Conservation (phyloP, 53 echinoderm and acorn worm species). For the Mesocentrotus franciscanus region DNA sequence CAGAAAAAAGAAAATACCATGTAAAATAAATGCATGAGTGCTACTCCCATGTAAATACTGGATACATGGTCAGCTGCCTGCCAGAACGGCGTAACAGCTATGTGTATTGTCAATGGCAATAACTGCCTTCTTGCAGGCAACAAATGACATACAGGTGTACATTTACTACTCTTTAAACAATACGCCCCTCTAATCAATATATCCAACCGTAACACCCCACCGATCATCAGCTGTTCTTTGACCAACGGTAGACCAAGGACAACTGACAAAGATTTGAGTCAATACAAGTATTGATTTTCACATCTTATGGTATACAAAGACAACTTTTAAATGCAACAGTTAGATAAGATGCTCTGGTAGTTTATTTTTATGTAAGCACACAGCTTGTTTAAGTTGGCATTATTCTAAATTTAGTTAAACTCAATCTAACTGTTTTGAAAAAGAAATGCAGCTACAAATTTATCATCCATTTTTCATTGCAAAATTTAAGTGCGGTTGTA, state of each 20-base stretch:
- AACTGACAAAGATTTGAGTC: neutral
- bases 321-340: slow-evolving; percentile 11
- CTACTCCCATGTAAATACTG: too few species aligned
- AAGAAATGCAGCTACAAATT: neutral
- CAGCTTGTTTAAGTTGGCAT: too few species aligned
- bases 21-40: too few species aligned
- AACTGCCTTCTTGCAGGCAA: neutral
- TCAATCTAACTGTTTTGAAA: neutral
- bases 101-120: neutral
- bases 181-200: neutral
- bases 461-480: neutral
- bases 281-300: slow-evolving; percentile 23
- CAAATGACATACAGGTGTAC: neutral
- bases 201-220: neutral
- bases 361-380: neutral
- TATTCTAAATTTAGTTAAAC: neutral
- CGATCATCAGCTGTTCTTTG: slow-evolving; percentile 22
- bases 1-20: too few species aligned
- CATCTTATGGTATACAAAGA: neutral
- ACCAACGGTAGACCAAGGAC: neutral
- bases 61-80: neutral
- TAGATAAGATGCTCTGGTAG: neutral
- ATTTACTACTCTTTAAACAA: neutral
- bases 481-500: neutral
- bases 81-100: neutral